These are phyloP conservation scores for Watsonalla cultraria DNA, from an alignment of 2,888 invertebrate genomes.

Conservation along the genomic window DNA sequence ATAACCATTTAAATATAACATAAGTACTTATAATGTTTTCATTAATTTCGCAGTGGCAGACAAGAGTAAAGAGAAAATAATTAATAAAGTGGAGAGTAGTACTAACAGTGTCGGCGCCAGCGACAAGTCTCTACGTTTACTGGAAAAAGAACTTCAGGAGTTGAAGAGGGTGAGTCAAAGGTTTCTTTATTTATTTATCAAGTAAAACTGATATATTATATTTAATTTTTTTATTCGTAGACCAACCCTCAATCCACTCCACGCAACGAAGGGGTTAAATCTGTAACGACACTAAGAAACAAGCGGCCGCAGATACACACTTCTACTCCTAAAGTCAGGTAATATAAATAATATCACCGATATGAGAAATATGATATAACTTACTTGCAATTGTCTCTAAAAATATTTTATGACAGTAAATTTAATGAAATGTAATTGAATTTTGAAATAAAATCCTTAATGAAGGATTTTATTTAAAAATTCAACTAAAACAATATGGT, in stretches of 20 bases:
- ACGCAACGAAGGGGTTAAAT: constrained; percentile 40
- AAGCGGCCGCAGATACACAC: constrained; percentile 54
- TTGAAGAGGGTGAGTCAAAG: constrained; percentile 65
- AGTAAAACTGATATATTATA: not conserved
- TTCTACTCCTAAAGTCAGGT: constrained; percentile 65
- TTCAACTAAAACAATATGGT: too few species aligned
- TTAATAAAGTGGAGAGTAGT: constrained; percentile 37
- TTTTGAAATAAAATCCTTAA: too few species aligned
- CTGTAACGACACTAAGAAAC: constrained; percentile 35
- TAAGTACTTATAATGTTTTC: not conserved
- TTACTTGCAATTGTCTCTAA: too few species aligned
- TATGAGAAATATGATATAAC: too few species aligned
- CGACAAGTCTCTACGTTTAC: constrained; percentile 67
- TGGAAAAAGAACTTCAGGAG: constrained; percentile 80
- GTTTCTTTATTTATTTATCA: constrained; percentile 1
- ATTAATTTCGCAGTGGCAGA: constrained; percentile 22
- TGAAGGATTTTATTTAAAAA: too few species aligned
- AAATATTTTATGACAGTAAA: too few species aligned
- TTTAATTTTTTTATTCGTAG: constrained; percentile 30
- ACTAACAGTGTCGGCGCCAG: constrained; percentile 43
- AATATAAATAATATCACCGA: constrained; percentile 5
- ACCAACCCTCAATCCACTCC: constrained; percentile 62
- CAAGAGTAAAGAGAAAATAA: constrained; percentile 37
- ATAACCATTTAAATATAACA: too few species aligned
- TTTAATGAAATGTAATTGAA: too few species aligned